These are phyloP conservation scores for Bombus pyrosoma DNA, from an alignment of 1,140 invertebrate species.

Conservation along the genomic window DNA sequence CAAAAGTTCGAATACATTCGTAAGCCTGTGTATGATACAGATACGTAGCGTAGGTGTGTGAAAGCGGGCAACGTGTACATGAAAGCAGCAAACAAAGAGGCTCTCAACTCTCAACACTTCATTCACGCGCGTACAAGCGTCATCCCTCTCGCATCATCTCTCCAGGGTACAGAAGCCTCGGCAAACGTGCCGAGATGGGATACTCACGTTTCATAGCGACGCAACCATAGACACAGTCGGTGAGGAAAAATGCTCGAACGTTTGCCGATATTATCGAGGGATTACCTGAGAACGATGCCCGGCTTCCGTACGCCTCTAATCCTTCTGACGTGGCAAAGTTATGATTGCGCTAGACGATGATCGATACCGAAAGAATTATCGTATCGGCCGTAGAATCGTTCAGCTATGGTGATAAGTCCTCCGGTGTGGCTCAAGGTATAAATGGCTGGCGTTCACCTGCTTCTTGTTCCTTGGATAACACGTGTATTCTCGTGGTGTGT, in stretches of 20 bases:
- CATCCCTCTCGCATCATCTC: constrained; percentile 39
- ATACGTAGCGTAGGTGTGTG: not conserved
- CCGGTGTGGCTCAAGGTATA: not conserved
- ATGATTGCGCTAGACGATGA: constrained; percentile 31
- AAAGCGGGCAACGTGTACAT: constrained; percentile 14
- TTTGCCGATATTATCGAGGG: constrained; percentile 60
- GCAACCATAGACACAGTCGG: constrained; percentile 15
- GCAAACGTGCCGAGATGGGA: constrained; percentile 31
- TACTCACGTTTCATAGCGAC: constrained; percentile 61
- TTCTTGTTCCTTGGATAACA: too few relatives aligned
- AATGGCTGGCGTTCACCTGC: not conserved
- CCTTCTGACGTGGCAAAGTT: constrained; percentile 37
- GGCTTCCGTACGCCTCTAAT: constrained; percentile 41
- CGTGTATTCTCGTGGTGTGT: too few relatives aligned
- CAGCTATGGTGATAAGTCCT: not conserved
- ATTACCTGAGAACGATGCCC: constrained; percentile 49
- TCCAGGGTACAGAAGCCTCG: constrained; percentile 13
- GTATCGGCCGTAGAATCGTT: not conserved
- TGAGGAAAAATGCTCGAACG: constrained; percentile 55
- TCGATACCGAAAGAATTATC: constrained; percentile 19
- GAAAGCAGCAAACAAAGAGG: constrained; percentile 28
- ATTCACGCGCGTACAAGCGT: constrained; percentile 55
- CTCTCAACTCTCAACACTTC: constrained; percentile 46
- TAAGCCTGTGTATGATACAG: not conserved
- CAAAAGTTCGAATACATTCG: not conserved